Evolutionary conservation across 1,140 invertebrate genomes (phyloP).

Genomic region (Drosophila trapezifrons): DNA sequence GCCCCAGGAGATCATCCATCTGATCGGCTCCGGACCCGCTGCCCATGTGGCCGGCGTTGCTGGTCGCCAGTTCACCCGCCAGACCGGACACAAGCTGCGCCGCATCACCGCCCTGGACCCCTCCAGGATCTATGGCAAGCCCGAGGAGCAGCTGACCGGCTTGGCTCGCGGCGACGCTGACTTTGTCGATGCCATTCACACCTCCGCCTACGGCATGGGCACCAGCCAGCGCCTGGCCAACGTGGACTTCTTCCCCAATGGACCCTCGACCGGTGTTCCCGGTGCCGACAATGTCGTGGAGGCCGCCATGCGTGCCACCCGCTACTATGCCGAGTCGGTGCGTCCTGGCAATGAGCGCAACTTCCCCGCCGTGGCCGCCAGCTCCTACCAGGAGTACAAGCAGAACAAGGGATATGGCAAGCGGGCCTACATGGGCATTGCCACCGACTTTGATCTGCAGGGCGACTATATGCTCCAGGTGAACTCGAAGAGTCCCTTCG

Average conservation of each 20-base stretch:
- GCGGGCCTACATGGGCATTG: constrained; percentile 80
- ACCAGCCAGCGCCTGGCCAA: constrained; percentile 88
- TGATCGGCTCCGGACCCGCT: constrained; percentile 69
- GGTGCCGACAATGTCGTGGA: constrained; percentile 86
- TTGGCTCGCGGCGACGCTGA: constrained; percentile 85
- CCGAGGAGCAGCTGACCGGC: constrained; percentile 85
- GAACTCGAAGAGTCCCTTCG: constrained; percentile 77
- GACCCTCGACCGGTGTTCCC: constrained; percentile 84
- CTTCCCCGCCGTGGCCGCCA: constrained; percentile 75
- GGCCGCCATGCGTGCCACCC: constrained; percentile 87
- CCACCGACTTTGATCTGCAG: constrained; percentile 58
- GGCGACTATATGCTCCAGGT: constrained; percentile 82
- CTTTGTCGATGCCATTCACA: constrained; percentile 90
- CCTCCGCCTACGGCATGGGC: constrained; percentile 90
- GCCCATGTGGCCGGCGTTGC: constrained; percentile 86
- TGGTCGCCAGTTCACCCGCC: constrained; percentile 86
- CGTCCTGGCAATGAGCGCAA: constrained; percentile 81
- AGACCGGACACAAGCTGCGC: constrained; percentile 84
- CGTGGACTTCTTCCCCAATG: constrained; percentile 92
- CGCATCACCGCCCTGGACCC: constrained; percentile 90
- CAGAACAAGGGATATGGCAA: constrained; percentile 74
- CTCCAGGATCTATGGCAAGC: constrained; percentile 87
- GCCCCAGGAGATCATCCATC: constrained; percentile 74
- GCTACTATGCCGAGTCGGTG: constrained; percentile 87
- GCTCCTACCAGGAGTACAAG: constrained; percentile 72